Evolutionary conservation across 2,888 invertebrate genomes (phyloP), one percentile per base, ranked within the genome.

Genomic region (Parascotia fuliginaria): DNA sequence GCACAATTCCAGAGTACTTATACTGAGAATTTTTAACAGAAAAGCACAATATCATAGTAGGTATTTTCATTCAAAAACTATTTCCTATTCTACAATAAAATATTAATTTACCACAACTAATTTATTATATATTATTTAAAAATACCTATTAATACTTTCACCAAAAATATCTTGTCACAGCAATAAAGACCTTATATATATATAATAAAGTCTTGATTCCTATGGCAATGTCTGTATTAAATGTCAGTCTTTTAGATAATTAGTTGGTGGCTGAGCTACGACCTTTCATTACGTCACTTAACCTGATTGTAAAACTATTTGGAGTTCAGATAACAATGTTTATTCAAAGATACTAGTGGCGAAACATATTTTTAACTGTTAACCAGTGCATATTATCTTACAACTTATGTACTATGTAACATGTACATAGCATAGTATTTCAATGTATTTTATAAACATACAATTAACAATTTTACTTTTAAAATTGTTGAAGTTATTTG

Each of bases 321-420:
- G 11, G 42, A 24, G 36, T 7, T 12, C 6, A 13, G 65, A 64
- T 64, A 64, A 59, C 47, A 43, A 12, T 12, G n/a, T 64, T 52
- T 41, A 59, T 14, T 37, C 32, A 33, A 48, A 15, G 32, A 28
- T 33, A 33, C 47, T 48, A 43, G 31, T 36, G 22, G 24, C 22
- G 1, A 19, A 12, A 34, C 27, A 51, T 14, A 36, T 50, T 34
- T 9, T 9, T 42, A n/a, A n/a, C n/a, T n/a, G n/a, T n/a, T n/a
- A n/a, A n/a, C 32, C 1, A 14, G 0, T 3, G 32, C 7, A 14
- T 32, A 14, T 9, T 9, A 9, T 32, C 19, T 5, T 3, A 19
- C 19, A 19, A 19, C 2, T 19, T 19, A 19, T 19, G 5, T 3
- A 3, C 5, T 19, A 19, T 19, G 19, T 3, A 19, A n/a, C n/a